Percentiles rank a stretch among this genome's conserved stretches.
phyloP scores from a whole-genome alignment of 2,888 invertebrate species.

The Strigamia transsilvanica region DNA sequence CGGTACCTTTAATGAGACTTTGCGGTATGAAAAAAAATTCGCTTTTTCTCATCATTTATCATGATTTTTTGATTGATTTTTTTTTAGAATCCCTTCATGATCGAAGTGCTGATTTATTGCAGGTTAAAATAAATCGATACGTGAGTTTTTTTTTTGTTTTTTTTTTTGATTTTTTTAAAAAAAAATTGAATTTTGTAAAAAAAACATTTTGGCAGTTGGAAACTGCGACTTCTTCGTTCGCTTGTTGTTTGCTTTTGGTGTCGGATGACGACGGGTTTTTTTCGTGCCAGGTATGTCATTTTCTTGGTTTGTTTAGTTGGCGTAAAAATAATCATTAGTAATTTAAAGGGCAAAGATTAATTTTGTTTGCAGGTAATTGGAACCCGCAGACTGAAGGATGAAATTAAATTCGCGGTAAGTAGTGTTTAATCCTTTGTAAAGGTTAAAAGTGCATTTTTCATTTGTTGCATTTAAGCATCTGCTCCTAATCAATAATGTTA shows the following conservation, averaged over 20 bases:
- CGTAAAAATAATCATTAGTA: too few species aligned
- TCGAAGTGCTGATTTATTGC: background rate
- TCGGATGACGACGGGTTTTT: conserved; percentile 21
- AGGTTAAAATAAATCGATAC: conserved; percentile 11
- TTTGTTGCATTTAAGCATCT: too few species aligned
- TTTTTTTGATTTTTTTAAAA: background rate
- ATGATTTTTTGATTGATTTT: background rate
- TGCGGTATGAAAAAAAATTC: background rate
- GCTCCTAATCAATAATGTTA: too few species aligned
- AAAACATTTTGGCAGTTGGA: conserved; percentile 17
- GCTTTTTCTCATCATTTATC: too few species aligned
- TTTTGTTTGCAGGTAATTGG: conserved; percentile 3
- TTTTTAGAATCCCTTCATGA: background rate
- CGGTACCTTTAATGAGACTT: conserved; percentile 17
- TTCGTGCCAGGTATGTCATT: conserved; percentile 26
- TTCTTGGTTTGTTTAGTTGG: too few species aligned
- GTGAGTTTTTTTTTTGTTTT: background rate
- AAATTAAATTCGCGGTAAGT: conserved; percentile 12
- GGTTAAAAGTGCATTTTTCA: too few species aligned
- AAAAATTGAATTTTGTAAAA: too few species aligned
- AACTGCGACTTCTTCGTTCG: background rate
- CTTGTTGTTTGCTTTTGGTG: conserved; percentile 24
- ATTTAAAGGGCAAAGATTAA: too few species aligned
- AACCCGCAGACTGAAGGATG: background rate
- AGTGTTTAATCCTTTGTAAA: background rate